Conservation (phyloP, 2,888 invertebrate genomes). For the Meiosimyza decipiens region DNA sequence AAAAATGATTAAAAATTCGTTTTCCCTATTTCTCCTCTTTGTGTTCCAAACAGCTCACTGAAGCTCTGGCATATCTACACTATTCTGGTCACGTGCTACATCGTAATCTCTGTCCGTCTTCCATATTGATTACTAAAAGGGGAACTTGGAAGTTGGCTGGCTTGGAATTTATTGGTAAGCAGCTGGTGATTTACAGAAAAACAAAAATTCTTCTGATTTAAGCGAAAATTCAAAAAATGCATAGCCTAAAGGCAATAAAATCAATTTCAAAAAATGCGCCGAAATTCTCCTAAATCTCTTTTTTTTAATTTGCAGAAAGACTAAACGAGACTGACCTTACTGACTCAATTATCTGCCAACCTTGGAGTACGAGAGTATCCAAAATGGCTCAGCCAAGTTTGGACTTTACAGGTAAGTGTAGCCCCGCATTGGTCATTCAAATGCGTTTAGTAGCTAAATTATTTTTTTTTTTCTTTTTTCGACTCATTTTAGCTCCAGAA, state of each 20-base stretch:
- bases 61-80: constrained; percentile 93
- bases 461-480: not conserved
- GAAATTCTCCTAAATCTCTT: not conserved
- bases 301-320: constrained; percentile 70
- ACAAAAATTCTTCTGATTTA: too few relatives aligned
- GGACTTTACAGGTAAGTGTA: constrained; percentile 83
- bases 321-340: constrained; percentile 77
- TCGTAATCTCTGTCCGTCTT: constrained; percentile 93
- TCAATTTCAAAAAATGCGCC: constrained; percentile 1
- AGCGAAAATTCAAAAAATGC: not conserved
- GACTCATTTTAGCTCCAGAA: constrained; percentile 84
- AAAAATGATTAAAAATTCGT: not conserved
- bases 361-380: constrained; percentile 91
- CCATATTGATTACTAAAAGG: constrained; percentile 89
- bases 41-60: constrained; percentile 78
- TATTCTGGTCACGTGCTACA: constrained; percentile 89
- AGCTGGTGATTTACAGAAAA: not conserved
- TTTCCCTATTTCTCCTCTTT: constrained; percentile 42
- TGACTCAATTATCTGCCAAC: constrained; percentile 80
- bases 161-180: constrained; percentile 87
- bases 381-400: constrained; percentile 95
- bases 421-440: not conserved
- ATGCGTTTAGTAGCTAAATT: not conserved
- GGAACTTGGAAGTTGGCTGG: constrained; percentile 98
- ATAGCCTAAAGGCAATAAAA: not conserved